Evolutionary conservation across 2,888 invertebrate species (phyloP), one percentile per base, ranked within the genome.

Genomic region (Caenorhabditis drosophilae): DNA sequence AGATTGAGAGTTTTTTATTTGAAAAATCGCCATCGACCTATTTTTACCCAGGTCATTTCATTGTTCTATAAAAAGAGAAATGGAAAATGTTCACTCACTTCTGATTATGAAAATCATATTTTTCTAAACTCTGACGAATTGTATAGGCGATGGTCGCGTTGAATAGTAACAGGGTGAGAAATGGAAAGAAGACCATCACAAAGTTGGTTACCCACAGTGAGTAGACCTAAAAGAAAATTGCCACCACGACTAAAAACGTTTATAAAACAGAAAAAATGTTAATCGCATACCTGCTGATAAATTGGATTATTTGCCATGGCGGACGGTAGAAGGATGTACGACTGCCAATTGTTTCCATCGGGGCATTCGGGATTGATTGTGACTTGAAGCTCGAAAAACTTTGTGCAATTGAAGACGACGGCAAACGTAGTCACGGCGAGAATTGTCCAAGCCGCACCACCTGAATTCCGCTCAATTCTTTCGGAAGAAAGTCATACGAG

Each of bases 161-260:
- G 80, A 96, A 89, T 66, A 91, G 89, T 45, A 93, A 91, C 76
- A 69, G 88, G 67, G 91, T 89, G 54, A 90, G 87, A 85, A 97
- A 92, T 2, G 97, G 97, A 77, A 96, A 88, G 78, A 93, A 89
- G 85, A 95, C 94, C 89, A 94, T 92, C 79, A 95, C 90, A 69
- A 95, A 88, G 79, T 96, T 89, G 85, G 96, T 95, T 86, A 93
- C 88, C 91, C 94, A 94, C 84, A 93, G 90, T 69, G 93, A 92
- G 86, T 96, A 97, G 40, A 94, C 88, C 73, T 73, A 31, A 27
- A 66, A 50, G 27, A 4, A 12, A 34, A 11, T 9, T 3, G n/a
- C 18, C n/a, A n/a, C n/a, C n/a, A n/a, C n/a, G n/a, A n/a, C n/a
- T n/a, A n/a, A n/a, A n/a, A n/a, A n/a, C n/a, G n/a, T 7, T 38